Percentiles rank a stretch among this genome's conserved stretches.
Evolutionary conservation across 2,797 vertebrate genomes (phyloP).

Genomic region (Dryobates pubescens): DNA sequence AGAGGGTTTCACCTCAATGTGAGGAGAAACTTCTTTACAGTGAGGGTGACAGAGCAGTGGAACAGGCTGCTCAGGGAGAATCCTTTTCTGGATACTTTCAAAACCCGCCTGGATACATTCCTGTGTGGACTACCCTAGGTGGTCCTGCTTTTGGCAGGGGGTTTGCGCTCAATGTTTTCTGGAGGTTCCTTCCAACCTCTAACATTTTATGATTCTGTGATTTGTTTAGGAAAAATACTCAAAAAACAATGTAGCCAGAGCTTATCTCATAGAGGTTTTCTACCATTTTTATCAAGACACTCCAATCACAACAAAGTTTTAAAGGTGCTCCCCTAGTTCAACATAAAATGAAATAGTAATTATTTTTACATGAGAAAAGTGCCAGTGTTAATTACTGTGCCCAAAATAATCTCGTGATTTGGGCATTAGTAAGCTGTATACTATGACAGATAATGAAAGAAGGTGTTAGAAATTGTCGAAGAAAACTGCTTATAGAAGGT

Average conservation of each 20-base stretch:
- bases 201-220: background rate
- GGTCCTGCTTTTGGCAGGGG: no score
- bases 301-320: background rate
- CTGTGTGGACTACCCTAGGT: no score
- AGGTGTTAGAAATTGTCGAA: background rate
- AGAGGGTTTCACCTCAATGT: no score
- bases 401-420: slow-evolving; percentile 10
- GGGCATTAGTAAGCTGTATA: background rate
- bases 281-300: background rate
- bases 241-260: background rate
- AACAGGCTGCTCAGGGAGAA: no score
- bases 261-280: background rate
- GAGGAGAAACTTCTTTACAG: no score
- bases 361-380: background rate
- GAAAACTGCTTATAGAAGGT: background rate
- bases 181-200: no score
- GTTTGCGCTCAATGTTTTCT: no score
- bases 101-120: no score
- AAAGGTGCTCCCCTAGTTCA: background rate
- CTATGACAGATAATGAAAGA: background rate
- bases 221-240: slow-evolving; percentile 3
- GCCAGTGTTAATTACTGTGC: background rate
- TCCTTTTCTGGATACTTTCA: no score
- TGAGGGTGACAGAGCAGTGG: no score
- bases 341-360: background rate